Evolutionary conservation across 2,888 invertebrate genomes (phyloP).

Genomic region (Dione juno): DNA sequence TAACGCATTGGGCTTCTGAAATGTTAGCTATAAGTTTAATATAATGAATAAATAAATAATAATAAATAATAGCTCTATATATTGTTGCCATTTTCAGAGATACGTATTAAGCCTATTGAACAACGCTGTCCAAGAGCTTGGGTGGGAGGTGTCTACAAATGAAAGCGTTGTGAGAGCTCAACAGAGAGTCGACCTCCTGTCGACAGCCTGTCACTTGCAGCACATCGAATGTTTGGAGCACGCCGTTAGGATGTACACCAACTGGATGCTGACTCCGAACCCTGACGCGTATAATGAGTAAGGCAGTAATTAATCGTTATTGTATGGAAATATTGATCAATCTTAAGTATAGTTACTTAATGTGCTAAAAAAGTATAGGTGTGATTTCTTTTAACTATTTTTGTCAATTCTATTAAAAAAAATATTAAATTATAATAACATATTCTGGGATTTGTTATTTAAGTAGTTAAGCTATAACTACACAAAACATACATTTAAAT

Average conservation of each 20-base stretch:
- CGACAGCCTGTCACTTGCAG: conserved; percentile 90
- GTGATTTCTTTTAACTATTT: no score
- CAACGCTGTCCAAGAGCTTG: conserved; percentile 87
- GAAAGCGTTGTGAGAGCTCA: conserved; percentile 88
- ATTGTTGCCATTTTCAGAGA: conserved; percentile 75
- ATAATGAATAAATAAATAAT: no score
- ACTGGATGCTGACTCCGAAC: conserved; percentile 88
- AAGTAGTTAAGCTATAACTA: no score
- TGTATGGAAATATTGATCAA: not conserved
- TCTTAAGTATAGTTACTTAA: no score
- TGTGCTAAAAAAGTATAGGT: no score
- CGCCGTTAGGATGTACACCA: conserved; percentile 87
- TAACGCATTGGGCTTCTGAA: no score
- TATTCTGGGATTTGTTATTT: no score
- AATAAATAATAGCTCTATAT: no score
- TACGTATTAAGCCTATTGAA: conserved; percentile 87
- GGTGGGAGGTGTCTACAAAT: conserved; percentile 85
- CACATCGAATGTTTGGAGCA: conserved; percentile 89
- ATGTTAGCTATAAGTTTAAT: no score
- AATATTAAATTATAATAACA: no score
- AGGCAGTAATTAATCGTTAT: conserved; percentile 57
- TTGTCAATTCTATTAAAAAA: no score
- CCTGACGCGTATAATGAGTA: conserved; percentile 90
- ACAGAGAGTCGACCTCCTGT: conserved; percentile 87
- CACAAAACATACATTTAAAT: no score